phyloP scores from a whole-genome alignment of 1,140 invertebrate genomes.

The Watersipora subatra region DNA sequence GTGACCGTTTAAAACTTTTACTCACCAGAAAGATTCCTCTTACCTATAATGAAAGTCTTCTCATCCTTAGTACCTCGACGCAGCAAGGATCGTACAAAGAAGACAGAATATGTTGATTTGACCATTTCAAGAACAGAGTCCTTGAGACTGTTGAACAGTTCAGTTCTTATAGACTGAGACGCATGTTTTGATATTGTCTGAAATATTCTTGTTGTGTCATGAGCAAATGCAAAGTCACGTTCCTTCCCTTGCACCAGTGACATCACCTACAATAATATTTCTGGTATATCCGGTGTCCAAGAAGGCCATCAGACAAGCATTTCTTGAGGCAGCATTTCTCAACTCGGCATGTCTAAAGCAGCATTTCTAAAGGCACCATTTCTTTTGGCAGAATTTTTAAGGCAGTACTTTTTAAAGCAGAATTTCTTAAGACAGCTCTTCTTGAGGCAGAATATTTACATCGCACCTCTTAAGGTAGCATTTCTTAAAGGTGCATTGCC shows the following conservation, averaged over 20 bases:
- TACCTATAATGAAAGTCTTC: background rate
- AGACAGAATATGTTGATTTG: constrained; percentile 74
- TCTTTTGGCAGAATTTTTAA: too few relatives aligned
- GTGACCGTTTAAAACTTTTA: too few relatives aligned
- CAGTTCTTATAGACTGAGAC: constrained; percentile 50
- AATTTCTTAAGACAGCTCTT: too few relatives aligned
- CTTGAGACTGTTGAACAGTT: constrained; percentile 60
- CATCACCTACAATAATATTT: background rate
- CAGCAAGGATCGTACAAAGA: constrained; percentile 65
- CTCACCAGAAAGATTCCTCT: too few relatives aligned
- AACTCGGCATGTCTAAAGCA: too few relatives aligned
- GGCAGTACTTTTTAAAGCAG: too few relatives aligned
- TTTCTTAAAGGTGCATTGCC: too few relatives aligned
- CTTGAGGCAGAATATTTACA: too few relatives aligned
- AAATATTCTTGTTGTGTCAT: constrained; percentile 74
- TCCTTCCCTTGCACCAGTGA: background rate
- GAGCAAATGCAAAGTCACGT: constrained; percentile 55
- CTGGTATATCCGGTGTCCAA: constrained; percentile 41
- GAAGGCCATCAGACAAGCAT: too few relatives aligned
- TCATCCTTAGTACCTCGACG: constrained; percentile 50
- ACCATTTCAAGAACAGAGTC: constrained; percentile 54
- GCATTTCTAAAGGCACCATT: too few relatives aligned
- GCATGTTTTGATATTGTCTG: constrained; percentile 71
- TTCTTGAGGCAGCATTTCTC: too few relatives aligned
- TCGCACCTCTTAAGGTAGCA: too few relatives aligned